A percentile compares a stretch with the other conserved stretches of the same genome.
Evolutionary conservation across 2,888 invertebrate species (phyloP).

Genomic region (Epistrophe grossulariae): DNA sequence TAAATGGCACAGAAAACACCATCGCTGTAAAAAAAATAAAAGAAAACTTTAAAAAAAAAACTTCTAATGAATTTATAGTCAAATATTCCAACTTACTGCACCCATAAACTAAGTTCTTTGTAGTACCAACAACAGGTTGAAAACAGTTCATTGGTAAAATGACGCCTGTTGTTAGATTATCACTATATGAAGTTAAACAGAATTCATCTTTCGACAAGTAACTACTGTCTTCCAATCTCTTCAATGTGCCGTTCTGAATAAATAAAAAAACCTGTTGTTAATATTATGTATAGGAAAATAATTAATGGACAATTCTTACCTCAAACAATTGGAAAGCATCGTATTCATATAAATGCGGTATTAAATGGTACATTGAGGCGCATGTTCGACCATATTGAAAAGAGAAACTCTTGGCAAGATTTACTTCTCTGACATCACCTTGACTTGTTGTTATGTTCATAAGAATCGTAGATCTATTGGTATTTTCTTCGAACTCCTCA

Average conservation of each 20-base stretch:
- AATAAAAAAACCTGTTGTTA: not conserved
- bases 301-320: constrained; percentile 66
- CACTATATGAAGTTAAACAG: constrained; percentile 79
- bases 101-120: constrained; percentile 80
- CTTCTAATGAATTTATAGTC: not conserved
- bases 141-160: constrained; percentile 81
- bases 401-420: constrained; percentile 78
- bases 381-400: constrained; percentile 79
- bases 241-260: constrained; percentile 80
- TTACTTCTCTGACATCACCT: constrained; percentile 71
- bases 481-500: constrained; percentile 17
- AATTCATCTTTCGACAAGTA: constrained; percentile 79
- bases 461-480: constrained; percentile 17
- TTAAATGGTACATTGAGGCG: constrained; percentile 77
- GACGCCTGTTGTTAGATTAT: constrained; percentile 77
- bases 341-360: constrained; percentile 75
- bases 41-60: not conserved
- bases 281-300: not conserved
- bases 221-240: constrained; percentile 77
- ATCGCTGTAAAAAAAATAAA: constrained; percentile 85
- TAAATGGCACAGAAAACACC: constrained; percentile 89
- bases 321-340: constrained; percentile 79
- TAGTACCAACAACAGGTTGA: constrained; percentile 24
- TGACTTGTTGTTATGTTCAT: constrained; percentile 79
- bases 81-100: constrained; percentile 78